Conservation (phyloP, 2,113 vertebrate species). For the Aptenodytes patagonicus region DNA sequence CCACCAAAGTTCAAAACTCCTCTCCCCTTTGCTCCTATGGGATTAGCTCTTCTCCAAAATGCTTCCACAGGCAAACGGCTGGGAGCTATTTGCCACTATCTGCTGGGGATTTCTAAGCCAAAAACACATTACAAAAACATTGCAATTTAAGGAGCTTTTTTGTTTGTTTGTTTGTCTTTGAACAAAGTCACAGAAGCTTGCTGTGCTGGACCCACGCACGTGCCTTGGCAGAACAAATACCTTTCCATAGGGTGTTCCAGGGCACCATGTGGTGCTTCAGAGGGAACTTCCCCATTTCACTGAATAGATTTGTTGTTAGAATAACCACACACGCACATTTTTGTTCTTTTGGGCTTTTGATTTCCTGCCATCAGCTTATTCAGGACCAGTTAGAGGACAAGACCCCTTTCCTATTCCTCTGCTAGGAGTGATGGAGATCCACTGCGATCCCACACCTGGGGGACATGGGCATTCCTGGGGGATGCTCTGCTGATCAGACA, state of each 20-base stretch:
- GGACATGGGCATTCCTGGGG: not conserved
- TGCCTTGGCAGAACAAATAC: not conserved
- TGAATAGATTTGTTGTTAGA: not conserved
- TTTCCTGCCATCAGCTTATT: not conserved
- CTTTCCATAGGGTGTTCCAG: conserved; percentile 8
- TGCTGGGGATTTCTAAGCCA: not conserved
- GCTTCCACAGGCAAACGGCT: not conserved
- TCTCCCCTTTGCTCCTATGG: not conserved
- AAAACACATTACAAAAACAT: not conserved
- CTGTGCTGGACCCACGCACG: not conserved
- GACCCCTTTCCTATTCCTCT: not conserved
- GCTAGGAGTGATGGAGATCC: not conserved
- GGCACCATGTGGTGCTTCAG: not conserved
- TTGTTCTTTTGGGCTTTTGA: not conserved
- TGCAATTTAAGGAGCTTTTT: not conserved
- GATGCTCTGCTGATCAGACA: not conserved
- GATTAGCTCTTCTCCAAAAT: not conserved
- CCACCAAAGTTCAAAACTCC: not conserved
- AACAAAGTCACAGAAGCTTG: not conserved
- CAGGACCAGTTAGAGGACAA: not conserved
- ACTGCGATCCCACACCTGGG: not conserved
- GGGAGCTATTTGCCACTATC: not conserved
- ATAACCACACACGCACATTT: not conserved
- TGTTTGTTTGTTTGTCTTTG: not conserved
- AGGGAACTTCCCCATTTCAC: not conserved